Base-by-base conservation (phyloP, 2,797 vertebrate genomes). In the Sternarchorhynchus goeldii region DNA sequence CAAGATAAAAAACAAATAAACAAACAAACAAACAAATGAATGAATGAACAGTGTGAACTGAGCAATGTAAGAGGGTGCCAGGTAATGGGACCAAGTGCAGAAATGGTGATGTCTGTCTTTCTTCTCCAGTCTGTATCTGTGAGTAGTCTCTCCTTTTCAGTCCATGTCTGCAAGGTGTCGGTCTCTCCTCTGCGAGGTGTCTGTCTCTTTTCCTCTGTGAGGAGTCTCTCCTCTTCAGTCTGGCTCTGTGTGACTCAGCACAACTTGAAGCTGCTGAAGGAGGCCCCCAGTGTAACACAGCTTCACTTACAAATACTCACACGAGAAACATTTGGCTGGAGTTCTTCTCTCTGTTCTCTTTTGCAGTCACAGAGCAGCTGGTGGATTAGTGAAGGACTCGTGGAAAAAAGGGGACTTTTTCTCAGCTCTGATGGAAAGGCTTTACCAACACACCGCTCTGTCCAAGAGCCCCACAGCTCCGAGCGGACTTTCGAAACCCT, bases 191-290 rank as follows among this genome's bases (percentile, higher is more conserved):
- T 41, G 32, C 7, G 3, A 25, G 4, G 31, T 25, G 41, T 78
- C 41, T 32, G 5, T 70, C 17, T 4, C 18, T 39, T 31, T 25
- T 36, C 32, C 25, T 50, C 10, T 14, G 12, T 50, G 45, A 50
- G 10, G 10, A 1, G 10, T 50, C 25, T 25, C 58, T 50, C 67
- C 55, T 45, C 16, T 34, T 29, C 60, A 41, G 69, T 66, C 73
- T 75, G 71, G 50, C 14, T 36, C 25, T 6, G 17, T 60, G 58
- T 80, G 50, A 58, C 59, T 76, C 56, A 73, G 62, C 36, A 10
- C 45, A 32, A 31, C 50, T 20, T 4, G 21, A 32, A 75, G 34
- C 14, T 45, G 12, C 62, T 64, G 34, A 20, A 29, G 36, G 57
- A 60, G 63, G 21, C 29, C 18, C 55, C 29, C 0, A 4, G 21